These are phyloP conservation scores for Holcopasites calliopsidis DNA, from an alignment of 1,140 invertebrate genomes.

Conservation along the genomic window DNA sequence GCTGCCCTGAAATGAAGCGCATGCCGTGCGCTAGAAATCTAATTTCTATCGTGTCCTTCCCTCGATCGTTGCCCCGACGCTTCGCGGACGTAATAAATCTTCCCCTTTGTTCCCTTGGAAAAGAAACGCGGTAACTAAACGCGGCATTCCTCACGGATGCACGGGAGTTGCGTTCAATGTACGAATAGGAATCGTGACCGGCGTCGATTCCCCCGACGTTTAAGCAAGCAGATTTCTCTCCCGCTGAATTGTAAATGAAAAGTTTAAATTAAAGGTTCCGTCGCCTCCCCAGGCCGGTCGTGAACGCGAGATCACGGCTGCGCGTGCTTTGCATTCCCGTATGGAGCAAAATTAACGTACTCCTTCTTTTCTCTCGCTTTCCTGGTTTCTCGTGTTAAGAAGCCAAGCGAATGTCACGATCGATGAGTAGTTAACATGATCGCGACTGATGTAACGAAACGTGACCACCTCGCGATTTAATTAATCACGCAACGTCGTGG, in stretches of 20 bases:
- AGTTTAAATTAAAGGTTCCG: background rate
- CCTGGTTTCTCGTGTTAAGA: background rate
- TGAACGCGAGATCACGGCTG: background rate
- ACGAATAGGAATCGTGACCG: background rate
- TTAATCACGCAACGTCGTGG: background rate
- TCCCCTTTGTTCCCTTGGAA: background rate
- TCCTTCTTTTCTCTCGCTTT: background rate
- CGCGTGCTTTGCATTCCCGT: background rate
- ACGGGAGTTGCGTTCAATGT: too few species aligned
- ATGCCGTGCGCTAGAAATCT: constrained; percentile 67
- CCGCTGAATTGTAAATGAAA: background rate
- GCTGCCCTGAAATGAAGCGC: constrained; percentile 48
- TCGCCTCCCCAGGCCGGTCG: background rate
- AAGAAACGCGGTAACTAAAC: background rate
- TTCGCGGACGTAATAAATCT: background rate
- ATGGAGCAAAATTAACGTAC: too few species aligned
- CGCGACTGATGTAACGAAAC: background rate
- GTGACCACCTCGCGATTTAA: background rate
- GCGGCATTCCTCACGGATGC: background rate
- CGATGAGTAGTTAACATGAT: background rate
- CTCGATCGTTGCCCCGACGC: constrained; percentile 6
- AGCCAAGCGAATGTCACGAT: background rate
- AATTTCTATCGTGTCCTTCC: constrained; percentile 54
- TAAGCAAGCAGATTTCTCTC: background rate
- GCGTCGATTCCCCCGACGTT: too few species aligned